A percentile compares a stretch with the other conserved stretches of the same genome.
phyloP scores from a whole-genome alignment of 2,113 vertebrate genomes.

The Lepisosteus oculatus region DNA sequence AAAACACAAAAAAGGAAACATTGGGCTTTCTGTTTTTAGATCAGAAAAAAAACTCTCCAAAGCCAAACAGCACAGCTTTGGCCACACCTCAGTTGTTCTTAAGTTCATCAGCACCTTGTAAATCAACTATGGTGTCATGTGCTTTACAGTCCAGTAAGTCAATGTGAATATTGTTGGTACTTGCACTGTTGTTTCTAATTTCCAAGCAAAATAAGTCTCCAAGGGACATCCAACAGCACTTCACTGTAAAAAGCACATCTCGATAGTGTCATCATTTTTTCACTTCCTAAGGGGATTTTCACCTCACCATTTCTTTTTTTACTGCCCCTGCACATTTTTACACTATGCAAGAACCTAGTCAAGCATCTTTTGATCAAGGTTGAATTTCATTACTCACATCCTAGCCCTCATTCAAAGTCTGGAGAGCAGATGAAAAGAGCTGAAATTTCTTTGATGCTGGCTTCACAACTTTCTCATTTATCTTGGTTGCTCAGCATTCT shows the following conservation, averaged over 20 bases:
- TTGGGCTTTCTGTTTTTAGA: no score
- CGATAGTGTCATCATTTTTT: neutral
- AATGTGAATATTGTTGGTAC: neutral
- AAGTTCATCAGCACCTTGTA: no score
- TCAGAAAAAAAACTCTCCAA: no score
- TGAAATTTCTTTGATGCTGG: conserved; percentile 31
- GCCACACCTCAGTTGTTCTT: no score
- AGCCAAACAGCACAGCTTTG: no score
- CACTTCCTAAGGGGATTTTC: neutral
- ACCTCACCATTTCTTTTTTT: neutral
- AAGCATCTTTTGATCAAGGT: conserved; percentile 27
- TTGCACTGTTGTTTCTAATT: neutral
- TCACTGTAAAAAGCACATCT: conserved; percentile 2
- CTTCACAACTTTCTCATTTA: conserved; percentile 28
- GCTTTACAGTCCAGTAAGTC: no score
- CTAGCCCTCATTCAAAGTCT: conserved; percentile 24
- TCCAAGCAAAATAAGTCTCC: neutral
- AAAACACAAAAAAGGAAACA: no score
- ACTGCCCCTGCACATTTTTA: conserved; percentile 1
- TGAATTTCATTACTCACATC: conserved; percentile 22
- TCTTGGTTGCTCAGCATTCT: conserved; percentile 34
- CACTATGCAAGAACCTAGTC: conserved; percentile 8
- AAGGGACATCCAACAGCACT: neutral
- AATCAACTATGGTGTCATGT: no score
- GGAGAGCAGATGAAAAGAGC: conserved; percentile 32